Base-by-base conservation (phyloP, 2,888 invertebrate species). In the Scaptomyza parva region DNA sequence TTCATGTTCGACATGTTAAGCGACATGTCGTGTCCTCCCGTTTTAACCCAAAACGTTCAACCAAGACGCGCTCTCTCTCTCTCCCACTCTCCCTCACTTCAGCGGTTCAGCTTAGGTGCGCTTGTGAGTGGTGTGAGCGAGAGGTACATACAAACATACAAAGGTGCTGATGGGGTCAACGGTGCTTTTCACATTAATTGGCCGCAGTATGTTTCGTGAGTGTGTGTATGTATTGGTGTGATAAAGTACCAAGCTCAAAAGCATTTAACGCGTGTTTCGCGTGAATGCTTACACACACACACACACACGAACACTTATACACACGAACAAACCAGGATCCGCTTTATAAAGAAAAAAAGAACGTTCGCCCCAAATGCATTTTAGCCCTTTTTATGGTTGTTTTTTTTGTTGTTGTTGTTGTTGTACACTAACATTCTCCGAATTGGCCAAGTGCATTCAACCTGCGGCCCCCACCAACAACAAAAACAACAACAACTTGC, bases 1-100 rank as follows among this genome's bases (percentile, higher is more conserved):
- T 71, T 63, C 75, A 66, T 86, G 85, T 84, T 84, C 71, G 81
- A 86, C 84, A 86, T 73, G 84, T 68, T 65, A 83, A 70, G 64
- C 84, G 70, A 79, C 81, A 86, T 81, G 86, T 76, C 66, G 68
- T 83, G 77, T 62, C 70, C 2, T 28, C 28, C 28, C 28, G 7
- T 61, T 65, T 43, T 28, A 33, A 54, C 40, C 9, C 18, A 18
- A 58, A 48, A 47, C 33, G 12, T 24, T 37, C 65, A 39, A 51
- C 48, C 61, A 68, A 70, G 78, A 58, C 72, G 43, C 26, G 24
- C n/a, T n/a, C n/a, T 39, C 20, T 6, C 63, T 39, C 22, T n/a
- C 63, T 33, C 12, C 1, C 4, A 4, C n/a, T 33, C 14, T 6
- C n/a, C 28, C 40, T 3, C 7, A 40, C 76, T n/a, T n/a, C n/a